Evolutionary conservation across 2,888 invertebrate species (phyloP).

Genomic region (Lamellibrachia satsuma): DNA sequence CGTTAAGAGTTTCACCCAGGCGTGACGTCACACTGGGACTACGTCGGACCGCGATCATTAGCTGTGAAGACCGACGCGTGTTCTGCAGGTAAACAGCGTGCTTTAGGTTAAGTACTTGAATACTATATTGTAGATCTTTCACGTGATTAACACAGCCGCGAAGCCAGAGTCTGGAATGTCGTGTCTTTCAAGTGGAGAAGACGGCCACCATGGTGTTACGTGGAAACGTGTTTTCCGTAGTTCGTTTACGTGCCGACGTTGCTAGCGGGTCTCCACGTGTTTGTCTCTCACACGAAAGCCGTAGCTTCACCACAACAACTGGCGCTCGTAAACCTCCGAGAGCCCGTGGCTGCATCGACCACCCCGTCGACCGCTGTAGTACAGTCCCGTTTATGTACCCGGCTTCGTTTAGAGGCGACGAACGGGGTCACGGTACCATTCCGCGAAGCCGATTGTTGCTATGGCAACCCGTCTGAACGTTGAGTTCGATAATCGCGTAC

Average conservation of each 20-base stretch:
- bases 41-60: neutral
- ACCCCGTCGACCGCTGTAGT: neutral
- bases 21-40: neutral
- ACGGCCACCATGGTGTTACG: neutral
- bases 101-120: neutral
- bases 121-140: neutral
- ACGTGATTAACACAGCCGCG: neutral
- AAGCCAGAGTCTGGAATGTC: neutral
- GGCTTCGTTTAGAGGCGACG: conserved; percentile 9
- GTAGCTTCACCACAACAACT: neutral
- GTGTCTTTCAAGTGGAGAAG: neutral
- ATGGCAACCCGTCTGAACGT: neutral
- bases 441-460: neutral
- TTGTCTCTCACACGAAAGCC: neutral
- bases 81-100: conserved; percentile 4
- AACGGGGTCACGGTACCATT: neutral
- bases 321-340: neutral
- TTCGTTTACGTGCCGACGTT: neutral
- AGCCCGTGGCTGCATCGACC: neutral
- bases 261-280: neutral
- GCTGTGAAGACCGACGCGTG: neutral
- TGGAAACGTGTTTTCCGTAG: neutral
- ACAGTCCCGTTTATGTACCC: neutral
- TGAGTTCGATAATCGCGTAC: neutral
- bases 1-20: neutral